Conservation (phyloP, 2,113 vertebrate species). For the Sakesphorus luctuosus region DNA sequence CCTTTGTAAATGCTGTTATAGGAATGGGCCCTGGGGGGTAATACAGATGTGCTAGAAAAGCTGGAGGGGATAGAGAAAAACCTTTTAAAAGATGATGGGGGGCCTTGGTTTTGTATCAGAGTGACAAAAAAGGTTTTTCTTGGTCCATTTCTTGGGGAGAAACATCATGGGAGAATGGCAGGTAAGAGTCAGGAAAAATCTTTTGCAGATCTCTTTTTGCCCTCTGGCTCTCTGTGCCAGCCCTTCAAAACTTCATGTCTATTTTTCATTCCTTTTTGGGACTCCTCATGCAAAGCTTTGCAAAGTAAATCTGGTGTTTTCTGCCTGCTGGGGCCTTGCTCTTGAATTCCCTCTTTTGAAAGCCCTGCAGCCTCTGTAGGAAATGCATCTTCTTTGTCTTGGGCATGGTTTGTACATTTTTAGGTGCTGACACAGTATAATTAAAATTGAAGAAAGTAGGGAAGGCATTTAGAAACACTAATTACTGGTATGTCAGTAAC, state of each 20-base stretch:
- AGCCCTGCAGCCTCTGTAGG: background rate
- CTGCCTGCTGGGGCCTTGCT: background rate
- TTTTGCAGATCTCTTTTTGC: background rate
- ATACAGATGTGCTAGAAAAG: background rate
- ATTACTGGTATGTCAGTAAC: constrained; percentile 19
- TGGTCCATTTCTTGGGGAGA: background rate
- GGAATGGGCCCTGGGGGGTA: background rate
- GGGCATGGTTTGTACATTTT: background rate
- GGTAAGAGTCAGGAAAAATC: background rate
- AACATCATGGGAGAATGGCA: background rate
- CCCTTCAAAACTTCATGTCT: background rate
- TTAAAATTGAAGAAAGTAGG: constrained; percentile 30
- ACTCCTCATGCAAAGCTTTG: background rate
- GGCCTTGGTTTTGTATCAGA: background rate
- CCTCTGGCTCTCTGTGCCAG: too few relatives aligned
- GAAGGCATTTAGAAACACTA: constrained; percentile 36
- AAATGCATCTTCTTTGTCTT: background rate
- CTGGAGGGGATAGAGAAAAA: background rate
- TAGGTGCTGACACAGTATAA: constrained; percentile 27
- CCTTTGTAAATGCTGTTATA: background rate
- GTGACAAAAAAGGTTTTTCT: background rate
- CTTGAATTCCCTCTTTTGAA: background rate
- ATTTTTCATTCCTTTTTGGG: background rate
- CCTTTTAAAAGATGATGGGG: background rate
- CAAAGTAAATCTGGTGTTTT: background rate